phyloP scores from a whole-genome alignment of 2,113 vertebrate species.

The Jacana jacana region DNA sequence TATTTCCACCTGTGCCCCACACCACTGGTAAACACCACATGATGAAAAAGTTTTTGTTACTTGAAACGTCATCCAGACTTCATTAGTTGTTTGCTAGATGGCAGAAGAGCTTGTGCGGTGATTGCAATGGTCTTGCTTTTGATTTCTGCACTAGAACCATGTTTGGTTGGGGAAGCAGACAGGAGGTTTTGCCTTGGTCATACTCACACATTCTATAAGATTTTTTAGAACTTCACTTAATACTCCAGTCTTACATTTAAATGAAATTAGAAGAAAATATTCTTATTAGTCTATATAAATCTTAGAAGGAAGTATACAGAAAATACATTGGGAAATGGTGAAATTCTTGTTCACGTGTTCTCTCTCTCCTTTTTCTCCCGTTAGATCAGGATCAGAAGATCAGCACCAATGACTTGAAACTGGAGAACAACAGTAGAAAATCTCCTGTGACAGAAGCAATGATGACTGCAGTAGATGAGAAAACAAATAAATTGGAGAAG shows the following conservation, averaged over 20 bases:
- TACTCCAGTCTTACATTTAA: neutral
- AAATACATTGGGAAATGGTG: neutral
- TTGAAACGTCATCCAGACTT: neutral
- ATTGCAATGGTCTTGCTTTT: neutral
- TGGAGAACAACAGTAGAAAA: neutral
- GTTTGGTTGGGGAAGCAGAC: neutral
- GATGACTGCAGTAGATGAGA: constrained; percentile 16
- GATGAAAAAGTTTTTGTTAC: neutral
- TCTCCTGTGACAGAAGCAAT: constrained; percentile 10
- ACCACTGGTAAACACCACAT: neutral
- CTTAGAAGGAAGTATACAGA: neutral
- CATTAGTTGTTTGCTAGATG: neutral
- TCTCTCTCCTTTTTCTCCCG: neutral
- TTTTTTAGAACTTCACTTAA: neutral
- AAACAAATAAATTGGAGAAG: neutral
- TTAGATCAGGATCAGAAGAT: constrained; percentile 47
- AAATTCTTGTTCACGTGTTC: neutral
- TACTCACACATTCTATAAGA: neutral
- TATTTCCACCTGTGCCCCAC: neutral
- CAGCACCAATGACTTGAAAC: neutral
- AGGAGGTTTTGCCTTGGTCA: neutral
- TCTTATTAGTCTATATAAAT: neutral
- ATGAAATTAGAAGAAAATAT: neutral
- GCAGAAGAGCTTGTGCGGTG: neutral
- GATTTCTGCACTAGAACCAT: neutral